phyloP scores from a whole-genome alignment of 2,113 vertebrate species.

The Neolamprologus tretocephalus region DNA sequence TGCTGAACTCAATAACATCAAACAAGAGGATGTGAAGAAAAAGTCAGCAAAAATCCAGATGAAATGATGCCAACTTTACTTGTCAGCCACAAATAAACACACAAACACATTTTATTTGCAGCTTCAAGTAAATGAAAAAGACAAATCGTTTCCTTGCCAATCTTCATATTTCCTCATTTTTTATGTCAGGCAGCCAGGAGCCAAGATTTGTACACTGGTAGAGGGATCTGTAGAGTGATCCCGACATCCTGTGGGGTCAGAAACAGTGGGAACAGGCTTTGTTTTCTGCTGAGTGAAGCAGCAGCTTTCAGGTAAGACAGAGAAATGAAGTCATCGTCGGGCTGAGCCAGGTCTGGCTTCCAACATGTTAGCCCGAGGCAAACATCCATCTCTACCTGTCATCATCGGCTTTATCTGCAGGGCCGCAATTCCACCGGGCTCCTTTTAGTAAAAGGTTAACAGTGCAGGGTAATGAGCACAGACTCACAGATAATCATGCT shows the following conservation, averaged over 20 bases:
- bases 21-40: background rate
- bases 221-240: background rate
- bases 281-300: background rate
- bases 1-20: background rate
- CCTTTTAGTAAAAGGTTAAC: constrained; percentile 18
- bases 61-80: background rate
- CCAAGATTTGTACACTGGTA: background rate
- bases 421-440: background rate
- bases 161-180: background rate
- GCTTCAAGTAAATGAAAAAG: background rate
- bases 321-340: constrained; percentile 32
- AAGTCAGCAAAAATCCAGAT: background rate
- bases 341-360: constrained; percentile 11
- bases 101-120: background rate
- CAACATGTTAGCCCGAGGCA: constrained; percentile 14
- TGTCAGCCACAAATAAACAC: background rate
- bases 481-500: background rate
- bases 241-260: constrained; percentile 18
- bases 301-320: background rate
- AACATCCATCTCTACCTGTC: constrained; percentile 25
- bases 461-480: constrained; percentile 1
- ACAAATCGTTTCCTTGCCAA: background rate
- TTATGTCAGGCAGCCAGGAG: background rate
- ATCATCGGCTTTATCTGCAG: constrained; percentile 2
- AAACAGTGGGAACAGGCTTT: background rate